Evolutionary conservation across 2,888 invertebrate genomes (phyloP).

Genomic region (Drosophila demipolita): DNA sequence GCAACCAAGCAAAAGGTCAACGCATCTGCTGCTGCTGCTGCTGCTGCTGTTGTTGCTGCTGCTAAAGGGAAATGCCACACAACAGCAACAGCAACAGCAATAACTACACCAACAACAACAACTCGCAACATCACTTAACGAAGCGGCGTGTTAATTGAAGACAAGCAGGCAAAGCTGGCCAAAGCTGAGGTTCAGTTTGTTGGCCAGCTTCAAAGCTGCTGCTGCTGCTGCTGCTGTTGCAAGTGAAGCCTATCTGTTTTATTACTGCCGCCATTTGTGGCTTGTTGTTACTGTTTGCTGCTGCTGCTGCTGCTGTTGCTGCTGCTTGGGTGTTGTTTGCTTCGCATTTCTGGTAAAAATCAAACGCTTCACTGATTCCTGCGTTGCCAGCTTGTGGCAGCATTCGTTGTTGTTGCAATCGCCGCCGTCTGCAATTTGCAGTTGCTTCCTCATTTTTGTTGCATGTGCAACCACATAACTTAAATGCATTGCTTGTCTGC

Average conservation of each 20-base stretch:
- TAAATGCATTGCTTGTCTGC: constrained; percentile 45
- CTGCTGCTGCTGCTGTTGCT: constrained; percentile 22
- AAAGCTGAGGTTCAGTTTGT: constrained; percentile 62
- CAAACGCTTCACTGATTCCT: constrained; percentile 73
- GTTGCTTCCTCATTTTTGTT: constrained; percentile 77
- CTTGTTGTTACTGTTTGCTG: constrained; percentile 12
- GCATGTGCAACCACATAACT: constrained; percentile 72
- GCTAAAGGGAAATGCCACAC: constrained; percentile 78
- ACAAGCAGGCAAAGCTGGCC: constrained; percentile 72
- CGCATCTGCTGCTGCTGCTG: constrained; percentile 64
- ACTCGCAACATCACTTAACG: constrained; percentile 64
- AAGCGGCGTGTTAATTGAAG: constrained; percentile 81
- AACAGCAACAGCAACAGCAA: constrained; percentile 42
- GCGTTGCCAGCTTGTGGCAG: constrained; percentile 49
- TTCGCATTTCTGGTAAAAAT: constrained; percentile 60
- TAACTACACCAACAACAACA: constrained; percentile 38
- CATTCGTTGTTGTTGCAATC: constrained; percentile 40
- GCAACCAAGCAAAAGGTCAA: constrained; percentile 65
- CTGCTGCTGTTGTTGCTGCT: constrained; percentile 17
- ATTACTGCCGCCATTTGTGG: constrained; percentile 39
- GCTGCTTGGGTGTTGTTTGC: constrained; percentile 41
- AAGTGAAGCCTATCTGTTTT: constrained; percentile 33
- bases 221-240: constrained; percentile 27
- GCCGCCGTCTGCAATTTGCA: constrained; percentile 37
- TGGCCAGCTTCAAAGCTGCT: constrained; percentile 41